Base-by-base conservation (phyloP, 1,140 invertebrate genomes). In the Ptiloglossa arizonensis region DNA sequence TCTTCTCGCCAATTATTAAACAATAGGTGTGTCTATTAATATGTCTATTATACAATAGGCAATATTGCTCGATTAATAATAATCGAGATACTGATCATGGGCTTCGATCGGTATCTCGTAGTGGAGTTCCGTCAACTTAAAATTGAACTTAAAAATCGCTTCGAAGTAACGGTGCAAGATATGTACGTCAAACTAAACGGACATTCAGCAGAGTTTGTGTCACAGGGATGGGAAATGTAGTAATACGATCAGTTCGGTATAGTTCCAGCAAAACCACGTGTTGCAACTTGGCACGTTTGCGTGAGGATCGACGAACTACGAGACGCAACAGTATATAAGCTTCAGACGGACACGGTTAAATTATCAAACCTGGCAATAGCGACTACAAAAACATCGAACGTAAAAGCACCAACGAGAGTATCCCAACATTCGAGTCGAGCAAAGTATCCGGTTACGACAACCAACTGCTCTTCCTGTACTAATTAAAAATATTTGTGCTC, bases 231-330 rank as follows among this genome's bases (percentile, higher is more conserved):
- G 27, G 64, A 29, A 24, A 44, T 62, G 44, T 54, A 60, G 74
- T 68, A 46, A 62, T 50, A 62, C 35, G 9, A 17, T 38, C 35
- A 9, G n/a, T 17, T 69, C 22, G 17, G 66, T 70, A 50, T 48
- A 77, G 57, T 41, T 52, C 15, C 22, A 62, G 22, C 24, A 19
- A 22, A 62, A 62, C 74, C 74, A 77, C 74, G 67, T 77, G 74
- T 77, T 77, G 74, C 69, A 62, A 46, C 46, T 71, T 77, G 74
- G 74, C 67, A 77, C 67, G 67, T 77, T 77, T 62, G 67, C 74
- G 74, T 77, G 74, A 77, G 67, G 69, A 71, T 71, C 74, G 66
- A 50, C 72, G 62, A 69, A 52, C 56, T 60, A 48, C 57, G 32
- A 50, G 24, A 27, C 56, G 57, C 44, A 50, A 62, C 24, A 60